Base-by-base conservation (phyloP, 1,140 invertebrate species). In the Daktulosphaira vitifoliae region DNA sequence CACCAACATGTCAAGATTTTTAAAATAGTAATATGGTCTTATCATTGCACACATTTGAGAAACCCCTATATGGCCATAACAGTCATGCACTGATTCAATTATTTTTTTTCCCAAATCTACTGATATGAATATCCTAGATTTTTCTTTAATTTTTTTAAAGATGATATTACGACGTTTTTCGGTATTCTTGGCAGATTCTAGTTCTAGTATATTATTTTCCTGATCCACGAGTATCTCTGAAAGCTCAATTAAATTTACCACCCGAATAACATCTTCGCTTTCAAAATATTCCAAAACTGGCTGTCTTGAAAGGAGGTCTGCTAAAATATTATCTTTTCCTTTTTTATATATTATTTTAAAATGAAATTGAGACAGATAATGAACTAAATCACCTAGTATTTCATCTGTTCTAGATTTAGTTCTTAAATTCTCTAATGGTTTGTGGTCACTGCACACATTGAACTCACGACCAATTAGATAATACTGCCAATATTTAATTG, bases 371-470 rank as follows among this genome's bases (percentile, higher is more conserved):
- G 71, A 73, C 56, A 73, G 48, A 68, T 75, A 76, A 65, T 72
- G 71, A 18, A 69, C n/a, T n/a, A 74, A 56, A 54, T 76, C 72
- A 15, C 73, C 72, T 18, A 75, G 23, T 49, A 68, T 66, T 67
- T 74, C 71, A 68, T 74, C 73, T 29, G 68, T 69, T 68, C 68
- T 70, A 18, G 69, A 23, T 68, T 75, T 76, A 39, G 74, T 66
- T 53, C 74, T 75, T 62, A 76, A 39, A 38, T 74, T 75, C 70
- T 73, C 71, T 59, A 72, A 68, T 71, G 74, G 72, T 68, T 75
- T 75, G 62, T 76, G 73, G 67, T 75, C 74, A 66, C 73, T 72
- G 50, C 67, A 74, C 46, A 75, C 71, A 48, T 25, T 72, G 50
- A 76, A 76, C 65, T 50, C 29, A 54, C 68, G 74, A 18, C 69